phyloP scores from a whole-genome alignment of 2,888 invertebrate genomes.

The Griposia aprilina region DNA sequence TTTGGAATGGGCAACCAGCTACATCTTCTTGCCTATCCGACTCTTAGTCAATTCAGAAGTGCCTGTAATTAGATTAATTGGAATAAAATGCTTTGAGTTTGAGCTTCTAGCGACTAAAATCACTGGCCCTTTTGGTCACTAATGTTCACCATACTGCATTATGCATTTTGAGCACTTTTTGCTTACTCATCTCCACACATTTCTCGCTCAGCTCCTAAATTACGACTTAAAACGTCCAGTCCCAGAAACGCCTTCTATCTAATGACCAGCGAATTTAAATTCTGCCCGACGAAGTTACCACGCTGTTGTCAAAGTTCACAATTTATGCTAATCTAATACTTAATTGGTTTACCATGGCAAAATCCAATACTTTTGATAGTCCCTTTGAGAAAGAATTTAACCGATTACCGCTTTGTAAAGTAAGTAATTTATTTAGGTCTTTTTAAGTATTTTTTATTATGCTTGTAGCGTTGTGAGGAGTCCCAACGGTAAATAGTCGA shows the following conservation, averaged over 20 bases:
- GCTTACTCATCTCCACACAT: not conserved
- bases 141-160: not conserved
- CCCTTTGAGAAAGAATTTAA: not conserved
- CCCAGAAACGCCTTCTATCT: not conserved
- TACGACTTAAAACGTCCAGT: not conserved
- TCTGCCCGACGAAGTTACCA: slow-evolving; percentile 16
- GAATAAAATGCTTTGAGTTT: not conserved
- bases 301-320: slow-evolving; percentile 39
- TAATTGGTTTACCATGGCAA: slow-evolving; percentile 39
- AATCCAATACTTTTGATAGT: slow-evolving; percentile 41
- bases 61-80: not conserved
- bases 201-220: not conserved
- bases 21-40: no score
- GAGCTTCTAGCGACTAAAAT: not conserved
- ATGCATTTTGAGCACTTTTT: not conserved
- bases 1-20: no score
- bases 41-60: no score
- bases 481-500: no score
- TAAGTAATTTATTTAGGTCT: not conserved
- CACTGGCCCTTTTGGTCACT: not conserved
- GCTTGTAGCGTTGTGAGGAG: not conserved
- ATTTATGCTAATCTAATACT: slow-evolving; percentile 49
- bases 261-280: slow-evolving; percentile 37
- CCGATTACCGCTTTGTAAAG: not conserved
- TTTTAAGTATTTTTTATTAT: not conserved